Base-by-base conservation (phyloP, 1,140 invertebrate genomes). In the Penaeus indicus region DNA sequence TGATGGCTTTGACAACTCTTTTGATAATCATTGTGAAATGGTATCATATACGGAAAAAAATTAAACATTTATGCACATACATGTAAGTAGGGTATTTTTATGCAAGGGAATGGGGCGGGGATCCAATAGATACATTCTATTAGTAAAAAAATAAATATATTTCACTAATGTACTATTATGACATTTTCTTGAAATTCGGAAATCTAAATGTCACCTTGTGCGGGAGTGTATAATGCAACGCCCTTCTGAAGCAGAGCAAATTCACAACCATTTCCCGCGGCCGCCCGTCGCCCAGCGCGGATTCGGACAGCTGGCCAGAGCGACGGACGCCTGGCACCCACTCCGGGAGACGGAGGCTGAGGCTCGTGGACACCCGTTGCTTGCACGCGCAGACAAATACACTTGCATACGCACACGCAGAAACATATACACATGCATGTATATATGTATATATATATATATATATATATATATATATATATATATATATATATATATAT, bases 121-220 rank as follows among this genome's bases (percentile, higher is more conserved):
- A n/a, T 75, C 27, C 27, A 75, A 32, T 32, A 27, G 79, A 88
- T 88, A 84, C 69, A 79, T 88, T 78, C 87, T 84, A 84, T 84
- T 88, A 77, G 87, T 88, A 88, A 88, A 88, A 88, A 88, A 88
- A 88, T 88, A 88, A 88, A 88, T 88, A 88, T 88, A 88, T 88
- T 88, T 88, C 87, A 79, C 87, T 88, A 88, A 88, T 88, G 87
- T 88, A 84, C 81, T 88, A 83, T 22, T 84, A 77, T 88, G 54
- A 84, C 81, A 88, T 69, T 84, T 64, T 85, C 77, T 80, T 84
- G 81, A 54, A 88, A 83, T 88, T 84, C 69, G 67, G 86, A 88
- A 87, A 77, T 60, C 60, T 75, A 72, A 47, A 63, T 84, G 86
- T 83, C 67, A 84, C 86, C 86, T 88, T 64, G 86, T 88, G 86